Evolutionary conservation across 2,888 invertebrate genomes (phyloP), one percentile per base, ranked within the genome.

Genomic region (Colletes collaris): DNA sequence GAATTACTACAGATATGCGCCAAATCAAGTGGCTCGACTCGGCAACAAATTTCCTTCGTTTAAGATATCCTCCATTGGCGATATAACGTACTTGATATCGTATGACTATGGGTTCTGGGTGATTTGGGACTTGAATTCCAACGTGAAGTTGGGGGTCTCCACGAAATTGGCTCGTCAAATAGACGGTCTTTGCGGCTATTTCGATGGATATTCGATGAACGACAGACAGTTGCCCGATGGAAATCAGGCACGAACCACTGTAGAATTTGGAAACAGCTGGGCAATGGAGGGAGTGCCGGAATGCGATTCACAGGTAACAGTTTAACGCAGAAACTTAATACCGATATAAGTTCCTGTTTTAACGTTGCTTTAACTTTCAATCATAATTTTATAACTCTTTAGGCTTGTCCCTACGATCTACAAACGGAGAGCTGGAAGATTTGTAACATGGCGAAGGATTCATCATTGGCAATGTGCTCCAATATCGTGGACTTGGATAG

Each of bases 111-210:
- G 96, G 69, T 97, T 97, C 90, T 96, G 96, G 93, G 95, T 97
- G 0, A 94, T 96, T 2, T 96, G 96, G 93, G 96, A 95, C 88
- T 94, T 94, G 4, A 95, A 95, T 69, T 96, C 96, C 3, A 95
- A 96, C 89, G 94, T 95, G 0, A 96, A 96, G 92, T 94, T 97
- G 84, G 96, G 96, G 81, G 96, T 97, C 63, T 94, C 95, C 0
- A 95, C 95, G 67, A 95, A 95, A 85, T 93, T 95, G 84, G 91
- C 93, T 76, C 94, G 95, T 8, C 94, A 94, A 56, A 96, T 97
- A 0, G 96, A 97, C 87, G 97, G 97, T 0, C 93, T 97, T 10
- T 98, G 97, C 90, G 97, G 97, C 2, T 95, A 95, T 76, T 97
- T 95, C 91, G 96, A 97, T 92, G 96, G 95, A 1, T 93, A 94